Evolutionary conservation across 2,888 invertebrate genomes (phyloP).

Genomic region (Drosophila rubida): DNA sequence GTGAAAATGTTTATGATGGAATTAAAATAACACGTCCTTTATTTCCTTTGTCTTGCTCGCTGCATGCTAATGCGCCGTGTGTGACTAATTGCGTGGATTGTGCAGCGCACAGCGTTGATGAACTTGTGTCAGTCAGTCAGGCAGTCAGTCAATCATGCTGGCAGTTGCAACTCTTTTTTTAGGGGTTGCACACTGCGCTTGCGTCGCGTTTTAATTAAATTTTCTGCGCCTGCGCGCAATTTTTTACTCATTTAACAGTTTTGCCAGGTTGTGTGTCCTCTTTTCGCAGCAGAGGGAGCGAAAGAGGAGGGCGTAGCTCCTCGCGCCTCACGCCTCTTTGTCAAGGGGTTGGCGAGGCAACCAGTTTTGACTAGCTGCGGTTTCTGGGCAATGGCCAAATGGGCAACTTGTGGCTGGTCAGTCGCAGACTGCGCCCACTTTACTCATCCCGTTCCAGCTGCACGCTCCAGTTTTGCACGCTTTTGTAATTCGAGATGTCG

Average conservation of each 20-base stretch:
- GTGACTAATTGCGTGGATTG: conserved; percentile 74
- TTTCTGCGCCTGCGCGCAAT: conserved; percentile 77
- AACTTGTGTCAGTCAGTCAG: conserved; percentile 67
- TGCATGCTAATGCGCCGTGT: conserved; percentile 68
- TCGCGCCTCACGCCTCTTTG: conserved; percentile 50
- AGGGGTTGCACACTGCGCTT: conserved; percentile 47
- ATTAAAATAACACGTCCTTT: conserved; percentile 23
- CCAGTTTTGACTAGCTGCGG: conserved; percentile 49
- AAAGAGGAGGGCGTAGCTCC: conserved; percentile 15
- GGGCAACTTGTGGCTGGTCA: conserved; percentile 33
- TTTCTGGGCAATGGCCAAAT: conserved; percentile 10
- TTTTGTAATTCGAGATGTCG: conserved; percentile 37
- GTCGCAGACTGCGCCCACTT: conserved; percentile 22
- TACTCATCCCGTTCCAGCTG: conserved; percentile 27
- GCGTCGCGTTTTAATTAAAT: conserved; percentile 73
- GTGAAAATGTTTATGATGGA: conserved; percentile 33
- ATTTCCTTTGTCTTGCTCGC: conserved; percentile 33
- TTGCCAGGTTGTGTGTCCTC: conserved; percentile 37
- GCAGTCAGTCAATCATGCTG: background rate
- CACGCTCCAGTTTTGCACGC: conserved; percentile 1
- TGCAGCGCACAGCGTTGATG: conserved; percentile 69
- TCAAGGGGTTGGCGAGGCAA: conserved; percentile 14
- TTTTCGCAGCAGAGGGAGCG: no score
- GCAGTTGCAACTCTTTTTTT: conserved; percentile 36
- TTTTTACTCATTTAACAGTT: conserved; percentile 64